These are phyloP conservation scores for Sebastes itinus DNA, from an alignment of 2,797 vertebrate species.

Conservation along the genomic window DNA sequence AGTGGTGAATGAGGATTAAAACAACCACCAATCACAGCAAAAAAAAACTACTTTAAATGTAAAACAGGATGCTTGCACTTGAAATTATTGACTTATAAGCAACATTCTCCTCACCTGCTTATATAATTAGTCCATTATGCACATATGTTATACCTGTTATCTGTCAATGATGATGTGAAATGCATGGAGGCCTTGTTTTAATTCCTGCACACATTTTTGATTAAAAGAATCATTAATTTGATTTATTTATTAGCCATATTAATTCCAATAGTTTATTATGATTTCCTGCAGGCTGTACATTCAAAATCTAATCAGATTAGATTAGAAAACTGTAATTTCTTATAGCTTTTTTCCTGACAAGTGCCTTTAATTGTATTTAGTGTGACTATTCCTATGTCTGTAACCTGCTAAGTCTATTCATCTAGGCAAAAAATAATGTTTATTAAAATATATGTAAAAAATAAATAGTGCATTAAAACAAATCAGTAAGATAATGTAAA, in stretches of 20 bases:
- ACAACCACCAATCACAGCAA: background rate
- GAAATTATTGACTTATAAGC: background rate
- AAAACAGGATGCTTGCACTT: background rate
- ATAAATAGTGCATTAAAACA: too few species aligned
- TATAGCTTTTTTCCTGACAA: too few species aligned
- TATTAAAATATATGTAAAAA: too few species aligned
- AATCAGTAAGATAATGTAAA: too few species aligned
- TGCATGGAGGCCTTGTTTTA: background rate
- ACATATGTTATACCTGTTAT: background rate
- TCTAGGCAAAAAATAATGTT: too few species aligned
- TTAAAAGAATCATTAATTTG: background rate
- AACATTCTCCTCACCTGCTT: background rate
- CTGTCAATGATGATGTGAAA: background rate
- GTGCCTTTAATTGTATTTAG: too few species aligned
- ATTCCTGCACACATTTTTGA: background rate
- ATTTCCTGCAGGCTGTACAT: background rate
- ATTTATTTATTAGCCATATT: background rate
- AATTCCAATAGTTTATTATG: background rate
- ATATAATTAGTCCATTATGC: background rate
- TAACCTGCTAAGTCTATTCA: too few species aligned
- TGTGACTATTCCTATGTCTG: too few species aligned
- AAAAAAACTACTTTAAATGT: conserved; percentile 3
- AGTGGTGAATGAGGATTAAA: background rate
- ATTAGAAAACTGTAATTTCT: too few species aligned
- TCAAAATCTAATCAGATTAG: too few species aligned